Base-by-base conservation (phyloP, 2,113 vertebrate genomes). In the Todiramphus saurophagus region DNA sequence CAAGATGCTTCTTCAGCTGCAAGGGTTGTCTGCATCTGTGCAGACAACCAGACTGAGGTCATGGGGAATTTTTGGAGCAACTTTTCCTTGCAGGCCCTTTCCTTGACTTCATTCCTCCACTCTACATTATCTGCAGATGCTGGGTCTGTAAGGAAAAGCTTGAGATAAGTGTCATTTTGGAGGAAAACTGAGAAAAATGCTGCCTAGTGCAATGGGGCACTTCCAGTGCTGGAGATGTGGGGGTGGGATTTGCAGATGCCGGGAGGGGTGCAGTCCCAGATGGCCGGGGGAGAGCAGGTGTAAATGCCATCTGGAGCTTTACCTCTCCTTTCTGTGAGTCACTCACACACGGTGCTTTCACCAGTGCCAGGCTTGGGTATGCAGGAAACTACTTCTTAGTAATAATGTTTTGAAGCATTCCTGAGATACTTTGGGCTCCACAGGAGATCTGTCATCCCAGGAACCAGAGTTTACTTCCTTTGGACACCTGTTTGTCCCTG, bases 241-340 rank as follows among this genome's bases (percentile, higher is more conserved):
- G 56, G 68, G 89, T 92, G 85, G 87, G 82, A 76, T 74, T 41
- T 39, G 31, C 95, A 93, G 93, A 91, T 97, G 95, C 63, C n/a
- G 50, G 72, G 79, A 44, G 75, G 84, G 85, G 68, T 44, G 78
- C 70, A 80, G 83, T 18, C 70, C 75, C 95, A 96, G 93, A 87
- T 95, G 93, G 87, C 43, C 53, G 74, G 63, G 24, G 83, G 88
- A 16, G 31, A 77, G 89, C 94, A 94, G 94, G 91, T 95, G 93
- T 74, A n/a, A 80, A 63, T 56, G 66, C 94, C 93, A 94, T 95
- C 94, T 97, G 96, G 77, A 94, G 75, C 74, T 85, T 66, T 64
- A 81, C 87, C 92, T 95, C 83, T 70, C 43, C 83, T 67, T 9
- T 58, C 75, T 7, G 8, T 87, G 94, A 96, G 78, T 95, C 94